Evolutionary conservation across 2,113 vertebrate genomes (phyloP).

Genomic region (Brachirus orientalis): DNA sequence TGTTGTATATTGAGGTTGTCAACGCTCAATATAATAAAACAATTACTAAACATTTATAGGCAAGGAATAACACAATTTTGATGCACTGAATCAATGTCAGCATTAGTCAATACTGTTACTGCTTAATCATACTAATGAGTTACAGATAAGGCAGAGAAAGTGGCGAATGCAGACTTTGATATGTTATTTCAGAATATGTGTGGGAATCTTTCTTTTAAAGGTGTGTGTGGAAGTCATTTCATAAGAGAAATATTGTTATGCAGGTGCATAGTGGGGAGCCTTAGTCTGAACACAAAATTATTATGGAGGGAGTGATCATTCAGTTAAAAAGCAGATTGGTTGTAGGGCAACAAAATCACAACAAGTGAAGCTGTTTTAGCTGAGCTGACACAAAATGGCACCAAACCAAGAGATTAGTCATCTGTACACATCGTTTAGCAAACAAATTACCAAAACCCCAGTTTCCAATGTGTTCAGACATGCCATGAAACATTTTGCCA

Average conservation of each 20-base stretch:
- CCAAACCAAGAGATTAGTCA: conserved; percentile 25
- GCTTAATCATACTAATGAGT: too few relatives aligned
- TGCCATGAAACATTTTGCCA: conserved; percentile 13
- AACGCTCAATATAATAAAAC: too few relatives aligned
- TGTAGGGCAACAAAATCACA: conserved; percentile 8
- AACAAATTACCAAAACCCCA: conserved; percentile 11
- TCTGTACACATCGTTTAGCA: conserved; percentile 22
- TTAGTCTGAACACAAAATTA: conserved; percentile 10
- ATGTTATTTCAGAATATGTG: too few relatives aligned
- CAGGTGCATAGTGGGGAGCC: conserved; percentile 18
- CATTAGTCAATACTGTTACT: too few relatives aligned
- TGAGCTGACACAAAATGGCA: neutral
- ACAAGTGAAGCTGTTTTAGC: conserved; percentile 2
- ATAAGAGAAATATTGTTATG: neutral
- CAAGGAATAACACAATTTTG: too few relatives aligned
- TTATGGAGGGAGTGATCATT: conserved; percentile 2
- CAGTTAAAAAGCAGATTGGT: neutral
- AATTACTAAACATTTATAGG: too few relatives aligned
- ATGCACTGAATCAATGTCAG: too few relatives aligned
- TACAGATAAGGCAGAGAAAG: too few relatives aligned
- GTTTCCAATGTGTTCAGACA: conserved; percentile 7
- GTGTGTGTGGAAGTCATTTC: neutral
- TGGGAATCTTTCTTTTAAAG: neutral
- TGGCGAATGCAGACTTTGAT: too few relatives aligned
- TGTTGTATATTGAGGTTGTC: too few relatives aligned